Evolutionary conservation across 2,113 vertebrate genomes (phyloP).

Genomic region (Ctenodactylus gundi): DNA sequence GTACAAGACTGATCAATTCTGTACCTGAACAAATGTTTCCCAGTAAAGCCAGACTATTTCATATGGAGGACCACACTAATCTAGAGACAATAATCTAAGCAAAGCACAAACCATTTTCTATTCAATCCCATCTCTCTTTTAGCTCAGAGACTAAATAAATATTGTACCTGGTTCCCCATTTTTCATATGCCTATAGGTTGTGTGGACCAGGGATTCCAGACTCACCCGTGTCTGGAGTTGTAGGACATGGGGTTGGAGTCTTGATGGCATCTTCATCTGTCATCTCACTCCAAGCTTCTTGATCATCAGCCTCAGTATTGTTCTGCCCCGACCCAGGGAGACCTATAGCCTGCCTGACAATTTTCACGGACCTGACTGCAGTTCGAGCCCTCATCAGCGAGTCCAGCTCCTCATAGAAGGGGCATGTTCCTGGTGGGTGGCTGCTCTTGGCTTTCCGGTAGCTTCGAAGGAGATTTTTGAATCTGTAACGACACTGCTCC

Average conservation of each 20-base stretch:
- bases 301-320: not conserved
- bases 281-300: slow-evolving; percentile 60
- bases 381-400: slow-evolving; percentile 72
- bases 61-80: not conserved
- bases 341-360: not conserved
- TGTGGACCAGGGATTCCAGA: not conserved
- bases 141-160: not conserved
- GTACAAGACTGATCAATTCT: not conserved
- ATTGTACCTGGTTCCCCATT: not conserved
- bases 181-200: not conserved
- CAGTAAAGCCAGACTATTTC: not conserved
- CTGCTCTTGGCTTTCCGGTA: slow-evolving; percentile 80
- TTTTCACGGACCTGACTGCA: slow-evolving; percentile 14
- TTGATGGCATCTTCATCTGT: slow-evolving; percentile 50
- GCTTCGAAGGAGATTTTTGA: slow-evolving; percentile 80
- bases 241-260: not conserved
- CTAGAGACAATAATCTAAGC: not conserved
- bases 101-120: slow-evolving; percentile 18
- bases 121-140: not conserved
- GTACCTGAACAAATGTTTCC: not conserved
- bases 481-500: slow-evolving; percentile 80
- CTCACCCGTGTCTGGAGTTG: slow-evolving; percentile 64
- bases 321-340: slow-evolving; percentile 10
- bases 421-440: slow-evolving; percentile 65
- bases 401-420: slow-evolving; percentile 78